Evolutionary conservation across 2,888 invertebrate genomes (phyloP), one percentile per base, ranked within the genome.

Genomic region (Achlya flavicornis): DNA sequence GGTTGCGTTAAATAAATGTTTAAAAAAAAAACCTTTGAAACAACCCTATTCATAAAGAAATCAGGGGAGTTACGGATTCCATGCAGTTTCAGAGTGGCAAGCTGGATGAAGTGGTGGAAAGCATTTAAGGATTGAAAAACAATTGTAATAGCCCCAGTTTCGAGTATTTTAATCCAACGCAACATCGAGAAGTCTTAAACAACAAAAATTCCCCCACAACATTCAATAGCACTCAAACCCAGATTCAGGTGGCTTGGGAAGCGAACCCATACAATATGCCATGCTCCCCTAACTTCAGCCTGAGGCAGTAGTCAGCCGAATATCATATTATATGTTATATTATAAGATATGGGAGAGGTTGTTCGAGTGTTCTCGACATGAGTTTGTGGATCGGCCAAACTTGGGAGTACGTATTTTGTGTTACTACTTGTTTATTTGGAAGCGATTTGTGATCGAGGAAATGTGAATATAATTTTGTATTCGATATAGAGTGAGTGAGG

Each of bases 381-480:
- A 60, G 61, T 63, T 63, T 57, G 61, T 38, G 57, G 61, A 63
- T 61, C 57, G 63, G 63, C 61, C 63, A 63, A 41, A 63, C 61
- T 63, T 26, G 10, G 41, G 38, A 61, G 12, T 11, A 61, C 38
- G 16, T 63, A 19, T 53, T 16, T 43, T 38, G 6, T 19, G 12
- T 41, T 41, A 60, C 60, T 41, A 60, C 6, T 33, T 41, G 60
- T 8, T 60, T 11, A 5, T 35, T 16, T 46, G 46, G 6, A 58
- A 0, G 58, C 16, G 58, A 58, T 38, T 35, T 58, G n/a, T 32
- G n/a, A 58, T 35, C 58, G 58, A 58, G 11, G 7, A 46, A 46
- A 4, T 12, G 26, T 26, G 26, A 26, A 26, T 26, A 26, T 26
- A 26, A 4, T 2, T n/a, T n/a, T 14, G 43, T 4, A 43, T 38